phyloP scores from a whole-genome alignment of 1,140 invertebrate species.

The Nasonia giraulti region DNA sequence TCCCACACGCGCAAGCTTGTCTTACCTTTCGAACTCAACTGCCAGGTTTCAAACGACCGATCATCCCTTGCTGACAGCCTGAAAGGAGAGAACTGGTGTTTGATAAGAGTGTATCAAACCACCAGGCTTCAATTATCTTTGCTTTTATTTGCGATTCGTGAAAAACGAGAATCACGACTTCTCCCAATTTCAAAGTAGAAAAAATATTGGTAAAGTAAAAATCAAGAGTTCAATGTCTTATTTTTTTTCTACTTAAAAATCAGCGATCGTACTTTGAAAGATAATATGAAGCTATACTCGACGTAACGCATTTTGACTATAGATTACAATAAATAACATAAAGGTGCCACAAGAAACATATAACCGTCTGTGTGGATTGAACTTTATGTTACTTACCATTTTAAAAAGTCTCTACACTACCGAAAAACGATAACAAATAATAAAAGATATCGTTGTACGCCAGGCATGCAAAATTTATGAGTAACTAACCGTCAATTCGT shows the following conservation, averaged over 20 bases:
- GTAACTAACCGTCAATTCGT: slow-evolving; percentile 92
- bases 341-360: background rate
- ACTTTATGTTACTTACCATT: background rate
- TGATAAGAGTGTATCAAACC: slow-evolving; percentile 78
- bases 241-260: background rate
- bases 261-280: background rate
- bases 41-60: slow-evolving; percentile 68
- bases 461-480: slow-evolving; percentile 16
- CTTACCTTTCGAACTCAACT: slow-evolving; percentile 70
- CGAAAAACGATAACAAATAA: background rate
- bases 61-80: slow-evolving; percentile 70
- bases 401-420: background rate
- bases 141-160: slow-evolving; percentile 45
- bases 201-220: slow-evolving; percentile 19
- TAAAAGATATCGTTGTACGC: background rate
- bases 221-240: background rate
- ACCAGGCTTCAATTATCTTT: slow-evolving; percentile 73
- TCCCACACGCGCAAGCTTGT: slow-evolving; percentile 45
- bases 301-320: background rate
- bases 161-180: background rate
- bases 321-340: background rate
- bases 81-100: slow-evolving; percentile 82
- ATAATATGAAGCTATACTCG: background rate
- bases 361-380: background rate
- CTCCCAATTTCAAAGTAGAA: slow-evolving; percentile 10